Conservation (phyloP, 1,140 invertebrate genomes). For the Nymphalis io region DNA sequence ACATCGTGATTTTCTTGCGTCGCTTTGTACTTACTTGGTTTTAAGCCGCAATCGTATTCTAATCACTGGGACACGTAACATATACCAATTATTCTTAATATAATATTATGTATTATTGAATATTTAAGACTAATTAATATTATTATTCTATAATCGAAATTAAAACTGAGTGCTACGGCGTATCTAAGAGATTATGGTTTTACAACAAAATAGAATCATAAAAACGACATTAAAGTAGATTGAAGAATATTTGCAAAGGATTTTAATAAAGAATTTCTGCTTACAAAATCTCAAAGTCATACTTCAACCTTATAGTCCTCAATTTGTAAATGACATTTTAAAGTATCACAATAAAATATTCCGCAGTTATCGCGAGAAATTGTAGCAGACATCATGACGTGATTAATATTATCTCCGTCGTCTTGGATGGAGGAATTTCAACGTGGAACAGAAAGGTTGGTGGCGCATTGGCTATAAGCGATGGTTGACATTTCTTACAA, state of each 20-base stretch:
- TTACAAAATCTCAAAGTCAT: constrained; percentile 15
- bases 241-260: neutral
- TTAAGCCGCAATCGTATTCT: too few species aligned
- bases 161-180: too few species aligned
- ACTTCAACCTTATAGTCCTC: constrained; percentile 25
- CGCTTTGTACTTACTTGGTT: too few species aligned
- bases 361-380: constrained; percentile 45
- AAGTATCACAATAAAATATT: constrained; percentile 46
- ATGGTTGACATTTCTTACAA: too few species aligned
- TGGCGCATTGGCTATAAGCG: too few species aligned
- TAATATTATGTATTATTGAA: too few species aligned
- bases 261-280: neutral
- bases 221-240: neutral
- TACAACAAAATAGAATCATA: neutral
- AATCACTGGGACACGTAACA: too few species aligned
- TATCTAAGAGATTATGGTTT: neutral
- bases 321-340: constrained; percentile 51
- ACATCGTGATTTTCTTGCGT: too few species aligned
- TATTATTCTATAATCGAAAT: too few species aligned
- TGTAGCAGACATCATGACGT: constrained; percentile 42
- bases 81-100: too few species aligned
- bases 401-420: constrained; percentile 42
- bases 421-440: constrained; percentile 11
- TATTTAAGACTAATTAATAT: too few species aligned
- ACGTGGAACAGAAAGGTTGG: neutral